Percentiles rank a stretch among this genome's conserved stretches.
These are phyloP conservation scores for Mustelus asterias DNA, from an alignment of 2,113 vertebrate species.

Conservation along the genomic window DNA sequence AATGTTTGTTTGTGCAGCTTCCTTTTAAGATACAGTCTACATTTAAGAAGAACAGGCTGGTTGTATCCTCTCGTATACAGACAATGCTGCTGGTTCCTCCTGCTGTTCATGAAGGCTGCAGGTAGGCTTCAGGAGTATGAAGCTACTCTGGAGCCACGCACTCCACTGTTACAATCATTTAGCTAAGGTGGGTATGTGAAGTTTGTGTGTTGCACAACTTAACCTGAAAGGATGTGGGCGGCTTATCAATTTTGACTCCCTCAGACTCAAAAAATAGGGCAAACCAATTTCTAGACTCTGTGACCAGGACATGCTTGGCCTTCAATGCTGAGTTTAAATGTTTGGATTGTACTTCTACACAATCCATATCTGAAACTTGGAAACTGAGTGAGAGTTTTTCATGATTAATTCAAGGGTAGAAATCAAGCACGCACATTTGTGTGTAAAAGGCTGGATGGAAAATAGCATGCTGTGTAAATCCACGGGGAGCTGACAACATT, in stretches of 20 bases:
- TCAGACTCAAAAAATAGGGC: not conserved
- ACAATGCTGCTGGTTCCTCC: no score
- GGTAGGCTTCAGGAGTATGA: no score
- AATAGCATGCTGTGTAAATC: not conserved
- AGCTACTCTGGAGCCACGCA: no score
- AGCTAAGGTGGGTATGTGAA: not conserved
- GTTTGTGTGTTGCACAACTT: not conserved
- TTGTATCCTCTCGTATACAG: no score
- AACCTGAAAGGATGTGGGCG: not conserved
- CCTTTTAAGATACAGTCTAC: no score
- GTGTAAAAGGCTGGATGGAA: slow-evolving; percentile 3
- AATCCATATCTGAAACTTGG: not conserved
- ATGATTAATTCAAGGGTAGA: not conserved
- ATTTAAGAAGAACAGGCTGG: no score
- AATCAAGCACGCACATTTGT: not conserved
- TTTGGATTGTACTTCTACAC: not conserved
- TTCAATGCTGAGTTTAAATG: not conserved
- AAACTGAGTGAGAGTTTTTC: not conserved
- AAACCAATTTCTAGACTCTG: not conserved
- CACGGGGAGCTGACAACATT: not conserved
- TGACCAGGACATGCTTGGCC: not conserved
- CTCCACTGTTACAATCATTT: not conserved
- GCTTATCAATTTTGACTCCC: not conserved
- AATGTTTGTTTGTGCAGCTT: no score
- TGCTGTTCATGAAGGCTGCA: no score